Percentiles rank a stretch among this genome's conserved stretches.
These are phyloP conservation scores for Thalassoma bifasciatum DNA, from an alignment of 2,113 vertebrate species.

Conservation along the genomic window DNA sequence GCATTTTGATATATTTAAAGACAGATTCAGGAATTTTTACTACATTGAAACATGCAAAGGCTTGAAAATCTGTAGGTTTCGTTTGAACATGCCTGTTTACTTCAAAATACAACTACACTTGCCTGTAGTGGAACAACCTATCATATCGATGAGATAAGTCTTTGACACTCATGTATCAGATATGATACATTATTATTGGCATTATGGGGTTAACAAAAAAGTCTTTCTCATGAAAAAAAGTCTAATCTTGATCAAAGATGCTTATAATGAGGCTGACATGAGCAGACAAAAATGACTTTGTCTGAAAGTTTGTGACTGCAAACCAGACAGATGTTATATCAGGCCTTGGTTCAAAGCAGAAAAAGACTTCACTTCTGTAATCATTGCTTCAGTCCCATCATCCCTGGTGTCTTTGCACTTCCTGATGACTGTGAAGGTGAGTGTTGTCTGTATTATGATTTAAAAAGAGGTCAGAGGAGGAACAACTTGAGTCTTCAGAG, in stretches of 20 bases:
- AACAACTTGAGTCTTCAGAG: conserved; percentile 19
- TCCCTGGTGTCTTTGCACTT: not conserved
- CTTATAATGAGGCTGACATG: not conserved
- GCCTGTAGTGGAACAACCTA: no score
- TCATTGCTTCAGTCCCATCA: conserved; percentile 16
- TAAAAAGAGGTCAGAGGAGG: conserved; percentile 20
- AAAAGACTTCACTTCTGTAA: conserved; percentile 3
- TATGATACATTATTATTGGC: no score
- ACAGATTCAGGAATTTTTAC: no score
- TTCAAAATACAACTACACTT: no score
- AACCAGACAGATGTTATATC: conserved; percentile 25
- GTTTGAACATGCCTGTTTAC: no score
- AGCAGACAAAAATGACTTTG: not conserved
- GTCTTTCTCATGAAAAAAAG: no score
- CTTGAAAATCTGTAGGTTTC: no score
- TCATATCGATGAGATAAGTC: no score
- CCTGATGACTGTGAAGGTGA: not conserved
- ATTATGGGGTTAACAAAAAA: no score
- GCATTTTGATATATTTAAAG: no score
- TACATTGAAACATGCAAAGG: no score
- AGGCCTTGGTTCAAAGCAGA: conserved; percentile 1
- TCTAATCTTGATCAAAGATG: not conserved
- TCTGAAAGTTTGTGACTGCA: not conserved
- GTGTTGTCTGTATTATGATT: conserved; percentile 4
- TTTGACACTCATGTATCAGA: no score